These are phyloP conservation scores for Dasysyrphus tricinctus DNA, from an alignment of 2,888 invertebrate species.

Conservation along the genomic window DNA sequence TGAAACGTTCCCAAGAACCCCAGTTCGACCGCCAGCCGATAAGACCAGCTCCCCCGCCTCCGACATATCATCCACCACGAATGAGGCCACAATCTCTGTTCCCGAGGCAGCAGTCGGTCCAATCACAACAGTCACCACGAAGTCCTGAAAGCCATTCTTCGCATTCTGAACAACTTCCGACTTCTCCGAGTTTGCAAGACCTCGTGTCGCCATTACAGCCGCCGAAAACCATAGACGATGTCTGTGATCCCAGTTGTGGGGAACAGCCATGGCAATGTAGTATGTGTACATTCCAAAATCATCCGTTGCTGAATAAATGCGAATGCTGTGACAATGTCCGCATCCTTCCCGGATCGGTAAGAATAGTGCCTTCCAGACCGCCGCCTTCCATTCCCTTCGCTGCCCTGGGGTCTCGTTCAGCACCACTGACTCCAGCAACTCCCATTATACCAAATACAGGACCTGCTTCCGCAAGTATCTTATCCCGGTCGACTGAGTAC, in stretches of 20 bases:
- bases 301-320: constrained; percentile 67
- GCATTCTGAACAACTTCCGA: background rate
- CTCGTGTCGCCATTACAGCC: background rate
- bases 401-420: constrained; percentile 37
- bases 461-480: constrained; percentile 5
- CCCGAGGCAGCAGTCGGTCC: background rate
- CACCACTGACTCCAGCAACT: constrained; percentile 56
- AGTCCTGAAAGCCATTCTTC: constrained; percentile 43
- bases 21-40: constrained; percentile 43
- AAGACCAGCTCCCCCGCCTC: constrained; percentile 64
- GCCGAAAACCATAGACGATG: constrained; percentile 36
- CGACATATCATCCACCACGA: constrained; percentile 45
- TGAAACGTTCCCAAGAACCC: constrained; percentile 31
- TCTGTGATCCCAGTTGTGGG: constrained; percentile 13
- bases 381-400: constrained; percentile 35
- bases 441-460: constrained; percentile 36
- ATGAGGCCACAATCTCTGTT: constrained; percentile 42
- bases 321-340: constrained; percentile 65
- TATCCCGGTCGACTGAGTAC: constrained; percentile 25
- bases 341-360: constrained; percentile 53
- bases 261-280: constrained; percentile 64
- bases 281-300: constrained; percentile 71
- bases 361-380: constrained; percentile 61
- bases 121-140: constrained; percentile 1
- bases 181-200: background rate